A percentile compares a stretch with the other conserved stretches of the same genome.
These are phyloP conservation scores for Myrmecophaga tridactyla DNA, from an alignment of 2,113 vertebrate genomes.

Conservation along the genomic window DNA sequence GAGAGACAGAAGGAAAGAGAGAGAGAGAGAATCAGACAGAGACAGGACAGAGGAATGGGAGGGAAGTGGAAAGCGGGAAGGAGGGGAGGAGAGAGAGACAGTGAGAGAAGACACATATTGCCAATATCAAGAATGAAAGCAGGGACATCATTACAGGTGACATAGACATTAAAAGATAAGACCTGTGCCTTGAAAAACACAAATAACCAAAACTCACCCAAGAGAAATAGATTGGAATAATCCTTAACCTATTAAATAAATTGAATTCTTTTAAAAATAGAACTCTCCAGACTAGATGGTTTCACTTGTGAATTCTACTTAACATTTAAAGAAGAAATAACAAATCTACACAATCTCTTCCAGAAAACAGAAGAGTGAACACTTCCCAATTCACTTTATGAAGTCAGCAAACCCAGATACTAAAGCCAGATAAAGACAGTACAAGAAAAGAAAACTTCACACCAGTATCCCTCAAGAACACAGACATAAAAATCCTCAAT, in stretches of 20 bases:
- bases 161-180: not conserved
- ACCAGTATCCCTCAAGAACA: not conserved
- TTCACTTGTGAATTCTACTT: too few relatives aligned
- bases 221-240: not conserved
- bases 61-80: too few relatives aligned
- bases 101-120: not conserved
- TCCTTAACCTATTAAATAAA: not conserved
- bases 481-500: not conserved
- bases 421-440: not conserved
- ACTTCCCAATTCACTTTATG: too few relatives aligned
- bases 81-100: too few relatives aligned
- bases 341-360: too few relatives aligned
- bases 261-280: too few relatives aligned
- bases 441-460: not conserved
- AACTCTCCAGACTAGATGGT: not conserved
- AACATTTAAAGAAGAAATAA: too few relatives aligned
- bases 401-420: not conserved
- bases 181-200: not conserved
- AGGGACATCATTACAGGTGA: not conserved
- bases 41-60: too few relatives aligned
- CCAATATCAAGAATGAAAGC: not conserved
- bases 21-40: too few relatives aligned
- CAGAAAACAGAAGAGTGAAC: too few relatives aligned
- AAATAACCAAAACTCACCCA: not conserved
- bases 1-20: too few relatives aligned